Conservation (phyloP, 2,888 invertebrate species). For the Athalia rosae region DNA sequence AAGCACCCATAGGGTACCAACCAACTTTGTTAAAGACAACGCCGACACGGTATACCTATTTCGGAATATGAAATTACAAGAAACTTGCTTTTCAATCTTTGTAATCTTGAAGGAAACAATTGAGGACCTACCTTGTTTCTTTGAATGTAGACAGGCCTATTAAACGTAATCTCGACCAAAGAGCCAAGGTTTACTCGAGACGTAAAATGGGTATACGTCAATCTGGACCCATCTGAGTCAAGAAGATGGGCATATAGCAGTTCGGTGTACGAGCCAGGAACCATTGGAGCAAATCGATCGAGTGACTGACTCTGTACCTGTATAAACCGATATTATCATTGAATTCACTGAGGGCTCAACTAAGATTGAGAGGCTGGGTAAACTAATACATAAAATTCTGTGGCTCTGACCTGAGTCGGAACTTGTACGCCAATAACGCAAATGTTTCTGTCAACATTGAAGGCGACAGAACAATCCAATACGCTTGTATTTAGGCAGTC, state of each 20-base stretch:
- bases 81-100: neutral
- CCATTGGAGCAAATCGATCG: conserved; percentile 52
- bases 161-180: conserved; percentile 87
- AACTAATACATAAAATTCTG: conserved; percentile 39
- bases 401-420: conserved; percentile 79
- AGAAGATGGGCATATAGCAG: conserved; percentile 87
- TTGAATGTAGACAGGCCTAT: conserved; percentile 86
- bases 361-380: neutral
- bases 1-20: conserved; percentile 87
- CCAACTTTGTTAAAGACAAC: conserved; percentile 89
- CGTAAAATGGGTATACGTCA: conserved; percentile 89
- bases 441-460: conserved; percentile 87
- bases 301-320: conserved; percentile 42
- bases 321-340: conserved; percentile 5
- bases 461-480: conserved; percentile 86
- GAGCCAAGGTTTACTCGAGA: conserved; percentile 84
- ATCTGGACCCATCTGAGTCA: conserved; percentile 85
- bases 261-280: conserved; percentile 79
- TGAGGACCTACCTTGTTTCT: conserved; percentile 76
- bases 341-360: conserved; percentile 11
- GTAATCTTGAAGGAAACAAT: neutral
- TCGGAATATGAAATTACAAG: neutral
- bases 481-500: conserved; percentile 85
- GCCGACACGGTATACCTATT: conserved; percentile 85
- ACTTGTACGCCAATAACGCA: conserved; percentile 86